These are phyloP conservation scores for Leptopilina clavipes DNA, from an alignment of 1,140 invertebrate species.

Conservation along the genomic window DNA sequence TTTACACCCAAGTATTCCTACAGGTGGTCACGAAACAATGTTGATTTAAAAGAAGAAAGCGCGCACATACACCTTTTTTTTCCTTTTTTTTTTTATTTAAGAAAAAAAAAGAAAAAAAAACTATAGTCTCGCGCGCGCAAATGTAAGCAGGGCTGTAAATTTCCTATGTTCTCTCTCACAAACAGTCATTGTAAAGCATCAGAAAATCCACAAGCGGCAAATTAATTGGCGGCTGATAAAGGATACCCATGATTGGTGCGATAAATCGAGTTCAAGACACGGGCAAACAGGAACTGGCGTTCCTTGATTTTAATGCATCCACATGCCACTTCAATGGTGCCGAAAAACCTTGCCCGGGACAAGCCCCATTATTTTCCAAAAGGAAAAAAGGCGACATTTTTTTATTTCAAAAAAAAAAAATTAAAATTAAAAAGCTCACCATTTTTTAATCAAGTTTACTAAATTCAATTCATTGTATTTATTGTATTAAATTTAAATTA, in stretches of 20 bases:
- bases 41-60: slow-evolving; percentile 11
- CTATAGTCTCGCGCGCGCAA: no score
- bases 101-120: no score
- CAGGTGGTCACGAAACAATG: slow-evolving; percentile 34
- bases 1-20: slow-evolving; percentile 30
- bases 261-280: slow-evolving; percentile 29
- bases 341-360: slow-evolving; percentile 8
- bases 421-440: not conserved
- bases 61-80: no score
- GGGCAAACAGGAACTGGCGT: slow-evolving; percentile 21
- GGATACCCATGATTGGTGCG: slow-evolving; percentile 29
- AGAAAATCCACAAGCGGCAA: slow-evolving; percentile 29
- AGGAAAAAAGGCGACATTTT: not conserved
- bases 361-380: not conserved
- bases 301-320: slow-evolving; percentile 28
- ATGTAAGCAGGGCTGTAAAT: slow-evolving; percentile 1
- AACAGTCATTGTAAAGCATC: slow-evolving; percentile 29
- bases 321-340: slow-evolving; percentile 26
- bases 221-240: slow-evolving; percentile 33
- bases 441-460: no score
- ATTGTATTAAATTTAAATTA: no score
- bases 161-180: not conserved
- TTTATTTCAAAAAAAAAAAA: not conserved
- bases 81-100: no score
- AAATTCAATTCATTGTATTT: no score